Evolutionary conservation across 2,113 vertebrate species (phyloP).

Genomic region (Gallinago paraguaiae): DNA sequence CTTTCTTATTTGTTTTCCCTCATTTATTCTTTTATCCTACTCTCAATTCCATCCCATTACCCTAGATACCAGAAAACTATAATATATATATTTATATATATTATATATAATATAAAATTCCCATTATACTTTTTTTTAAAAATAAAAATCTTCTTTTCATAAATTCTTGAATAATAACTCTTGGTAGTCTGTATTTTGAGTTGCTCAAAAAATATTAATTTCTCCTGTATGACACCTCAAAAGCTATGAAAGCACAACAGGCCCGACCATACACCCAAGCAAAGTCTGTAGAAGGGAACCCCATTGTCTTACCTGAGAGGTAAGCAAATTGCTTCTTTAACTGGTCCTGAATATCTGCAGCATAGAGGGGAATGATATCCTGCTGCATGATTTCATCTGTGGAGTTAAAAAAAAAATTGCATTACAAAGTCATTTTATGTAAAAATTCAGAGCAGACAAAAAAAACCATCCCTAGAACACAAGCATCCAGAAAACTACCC

Average conservation of each 20-base stretch:
- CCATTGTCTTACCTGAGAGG: slow-evolving; percentile 83
- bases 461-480: not conserved
- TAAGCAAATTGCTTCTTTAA: slow-evolving; percentile 93
- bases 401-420: not conserved
- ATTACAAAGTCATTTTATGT: not conserved
- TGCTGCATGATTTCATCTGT: slow-evolving; percentile 96
- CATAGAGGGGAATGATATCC: slow-evolving; percentile 86
- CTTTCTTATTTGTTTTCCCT: not conserved
- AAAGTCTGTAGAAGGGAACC: not conserved
- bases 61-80: not conserved
- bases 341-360: slow-evolving; percentile 90
- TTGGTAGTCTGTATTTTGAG: not conserved
- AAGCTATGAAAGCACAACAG: not conserved
- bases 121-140: not conserved
- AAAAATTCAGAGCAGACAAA: not conserved
- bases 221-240: not conserved
- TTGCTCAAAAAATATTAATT: not conserved
- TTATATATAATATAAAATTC: not conserved
- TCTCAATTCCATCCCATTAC: not conserved
- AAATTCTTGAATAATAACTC: not conserved
- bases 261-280: not conserved
- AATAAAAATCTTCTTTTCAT: not conserved
- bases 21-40: not conserved
- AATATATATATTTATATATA: too few species aligned
- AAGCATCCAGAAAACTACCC: not conserved